Evolutionary conservation across 2,797 vertebrate genomes (phyloP).

Genomic region (Phyllotis vaccarum): DNA sequence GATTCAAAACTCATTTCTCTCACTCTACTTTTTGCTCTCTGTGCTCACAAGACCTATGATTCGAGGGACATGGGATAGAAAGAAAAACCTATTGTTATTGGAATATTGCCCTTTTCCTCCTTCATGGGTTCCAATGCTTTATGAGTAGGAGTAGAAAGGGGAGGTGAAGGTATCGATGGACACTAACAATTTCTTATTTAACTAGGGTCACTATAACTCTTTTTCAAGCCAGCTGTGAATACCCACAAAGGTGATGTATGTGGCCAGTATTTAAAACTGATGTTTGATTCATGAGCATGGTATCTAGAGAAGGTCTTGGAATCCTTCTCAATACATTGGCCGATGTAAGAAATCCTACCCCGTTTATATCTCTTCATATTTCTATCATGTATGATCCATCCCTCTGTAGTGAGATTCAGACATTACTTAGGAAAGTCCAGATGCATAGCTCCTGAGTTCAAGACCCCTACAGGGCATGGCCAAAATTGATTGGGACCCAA

Average conservation of each 20-base stretch:
- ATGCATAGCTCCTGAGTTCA: too few species aligned
- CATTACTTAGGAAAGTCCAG: too few species aligned
- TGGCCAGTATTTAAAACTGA: neutral
- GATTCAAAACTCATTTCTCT: neutral
- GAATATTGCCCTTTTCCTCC: neutral
- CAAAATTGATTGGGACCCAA: too few species aligned
- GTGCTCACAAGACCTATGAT: neutral
- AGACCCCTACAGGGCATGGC: too few species aligned
- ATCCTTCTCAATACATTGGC: neutral
- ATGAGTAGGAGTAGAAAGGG: neutral
- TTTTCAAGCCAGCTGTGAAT: neutral
- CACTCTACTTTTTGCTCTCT: neutral
- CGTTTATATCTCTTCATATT: neutral
- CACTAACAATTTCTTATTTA: neutral
- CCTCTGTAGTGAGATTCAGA: too few species aligned
- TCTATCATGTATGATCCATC: neutral
- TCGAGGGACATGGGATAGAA: neutral
- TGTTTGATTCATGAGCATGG: neutral
- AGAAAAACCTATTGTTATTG: neutral
- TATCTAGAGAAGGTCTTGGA: neutral
- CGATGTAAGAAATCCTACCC: neutral
- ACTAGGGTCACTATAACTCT: neutral
- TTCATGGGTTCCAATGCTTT: neutral
- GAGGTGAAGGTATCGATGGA: neutral
- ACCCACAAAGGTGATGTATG: neutral